Conservation (phyloP, 1,140 invertebrate genomes). For the Asbolus verrucosus region DNA sequence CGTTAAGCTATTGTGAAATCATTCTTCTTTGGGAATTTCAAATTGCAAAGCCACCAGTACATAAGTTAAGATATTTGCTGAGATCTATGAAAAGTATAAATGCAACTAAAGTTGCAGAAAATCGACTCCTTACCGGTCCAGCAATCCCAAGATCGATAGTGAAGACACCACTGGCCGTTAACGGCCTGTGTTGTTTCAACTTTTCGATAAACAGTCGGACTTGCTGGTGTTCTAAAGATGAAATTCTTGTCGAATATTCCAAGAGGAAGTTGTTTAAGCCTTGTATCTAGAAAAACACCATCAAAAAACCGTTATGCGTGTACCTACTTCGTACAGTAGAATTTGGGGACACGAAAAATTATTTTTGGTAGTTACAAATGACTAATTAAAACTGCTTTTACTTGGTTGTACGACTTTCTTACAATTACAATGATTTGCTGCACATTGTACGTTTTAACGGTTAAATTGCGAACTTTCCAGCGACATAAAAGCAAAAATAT, state of each 20-base stretch:
- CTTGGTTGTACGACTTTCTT: slow-evolving; percentile 6
- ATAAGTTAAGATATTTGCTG: slow-evolving; percentile 61
- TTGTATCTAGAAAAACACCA: slow-evolving; percentile 48
- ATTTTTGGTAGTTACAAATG: slow-evolving; percentile 8
- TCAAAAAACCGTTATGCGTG: slow-evolving; percentile 26
- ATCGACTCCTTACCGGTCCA: slow-evolving; percentile 55
- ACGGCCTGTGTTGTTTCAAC: slow-evolving; percentile 56
- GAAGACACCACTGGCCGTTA: slow-evolving; percentile 61
- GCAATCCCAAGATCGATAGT: slow-evolving; percentile 59
- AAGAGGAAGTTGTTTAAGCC: slow-evolving; percentile 57
- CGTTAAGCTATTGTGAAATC: slow-evolving; percentile 18
- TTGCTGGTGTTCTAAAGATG: slow-evolving; percentile 58
- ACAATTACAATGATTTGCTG: slow-evolving; percentile 2
- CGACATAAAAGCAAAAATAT: too few species aligned
- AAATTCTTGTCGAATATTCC: slow-evolving; percentile 60
- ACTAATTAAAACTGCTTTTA: slow-evolving; percentile 29
- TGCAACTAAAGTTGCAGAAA: neutral
- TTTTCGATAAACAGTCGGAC: slow-evolving; percentile 60
- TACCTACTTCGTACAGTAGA: neutral
- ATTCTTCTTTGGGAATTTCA: slow-evolving; percentile 58
- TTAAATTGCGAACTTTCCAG: too few species aligned
- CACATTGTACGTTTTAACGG: slow-evolving; percentile 18
- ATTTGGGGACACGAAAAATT: slow-evolving; percentile 19
- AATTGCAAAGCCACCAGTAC: slow-evolving; percentile 62
- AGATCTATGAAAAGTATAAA: slow-evolving; percentile 55